A percentile compares a stretch with the other conserved stretches of the same genome.
phyloP scores from a whole-genome alignment of 2,888 invertebrate species.

The Timema cristinae region DNA sequence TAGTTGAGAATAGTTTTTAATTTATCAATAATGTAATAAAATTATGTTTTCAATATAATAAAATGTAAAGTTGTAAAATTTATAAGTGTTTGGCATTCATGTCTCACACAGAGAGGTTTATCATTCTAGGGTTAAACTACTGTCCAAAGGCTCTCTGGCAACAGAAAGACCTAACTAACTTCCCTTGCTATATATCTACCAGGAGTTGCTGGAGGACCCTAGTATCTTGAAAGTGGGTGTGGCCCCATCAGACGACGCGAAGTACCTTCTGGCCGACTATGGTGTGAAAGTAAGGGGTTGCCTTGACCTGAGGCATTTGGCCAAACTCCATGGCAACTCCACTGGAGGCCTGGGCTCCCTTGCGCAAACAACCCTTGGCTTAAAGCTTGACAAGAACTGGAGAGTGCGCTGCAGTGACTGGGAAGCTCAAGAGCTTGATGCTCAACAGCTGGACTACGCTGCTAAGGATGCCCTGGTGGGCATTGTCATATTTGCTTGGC shows the following conservation, averaged over 20 bases:
- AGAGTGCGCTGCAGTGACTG: conserved; percentile 69
- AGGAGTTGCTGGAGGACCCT: conserved; percentile 58
- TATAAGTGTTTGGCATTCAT: not conserved
- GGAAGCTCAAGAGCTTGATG: conserved; percentile 59
- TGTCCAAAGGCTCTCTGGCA: too few relatives aligned
- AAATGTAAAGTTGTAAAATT: too few relatives aligned
- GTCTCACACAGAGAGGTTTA: not conserved
- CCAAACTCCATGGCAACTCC: conserved; percentile 35
- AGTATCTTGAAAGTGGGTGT: conserved; percentile 74
- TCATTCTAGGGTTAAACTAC: too few relatives aligned
- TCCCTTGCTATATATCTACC: conserved; percentile 24
- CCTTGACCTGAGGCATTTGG: conserved; percentile 66
- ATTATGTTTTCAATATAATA: too few relatives aligned
- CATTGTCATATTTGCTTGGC: conserved; percentile 58
- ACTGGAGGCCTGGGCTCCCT: conserved; percentile 60
- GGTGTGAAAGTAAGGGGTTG: conserved; percentile 53
- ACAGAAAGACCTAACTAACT: not conserved
- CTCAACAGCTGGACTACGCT: conserved; percentile 66
- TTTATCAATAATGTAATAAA: too few relatives aligned
- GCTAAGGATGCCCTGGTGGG: conserved; percentile 71
- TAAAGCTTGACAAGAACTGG: conserved; percentile 64
- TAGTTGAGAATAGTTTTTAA: too few relatives aligned
- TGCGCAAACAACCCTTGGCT: conserved; percentile 55
- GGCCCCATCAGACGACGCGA: conserved; percentile 64
- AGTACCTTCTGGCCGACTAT: conserved; percentile 61